These are phyloP conservation scores for Centropus bengalensis DNA, from an alignment of 2,113 vertebrate genomes.

Conservation along the genomic window DNA sequence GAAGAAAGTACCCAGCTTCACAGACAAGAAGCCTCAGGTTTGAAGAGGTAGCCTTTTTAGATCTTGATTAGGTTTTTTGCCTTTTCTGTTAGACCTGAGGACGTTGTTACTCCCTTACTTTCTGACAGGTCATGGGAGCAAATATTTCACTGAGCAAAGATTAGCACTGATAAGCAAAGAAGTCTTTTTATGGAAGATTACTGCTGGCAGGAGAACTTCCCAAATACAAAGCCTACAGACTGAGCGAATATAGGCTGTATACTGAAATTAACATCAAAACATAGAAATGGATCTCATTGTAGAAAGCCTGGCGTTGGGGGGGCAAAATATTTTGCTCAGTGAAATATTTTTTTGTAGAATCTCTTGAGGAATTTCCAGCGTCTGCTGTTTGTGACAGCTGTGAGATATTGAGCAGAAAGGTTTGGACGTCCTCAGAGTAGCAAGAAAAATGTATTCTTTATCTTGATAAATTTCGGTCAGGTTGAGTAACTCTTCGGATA, in stretches of 20 bases:
- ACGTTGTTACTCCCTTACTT: background rate
- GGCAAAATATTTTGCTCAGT: background rate
- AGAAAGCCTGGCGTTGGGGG: background rate
- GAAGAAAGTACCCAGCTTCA: background rate
- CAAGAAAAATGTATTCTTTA: constrained; percentile 38
- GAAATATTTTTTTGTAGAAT: background rate
- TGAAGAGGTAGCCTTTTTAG: background rate
- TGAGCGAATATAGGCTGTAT: background rate
- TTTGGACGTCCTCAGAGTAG: background rate
- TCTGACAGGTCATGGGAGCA: background rate
- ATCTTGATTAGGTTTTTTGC: background rate
- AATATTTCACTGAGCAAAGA: background rate
- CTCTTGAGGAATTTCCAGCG: background rate
- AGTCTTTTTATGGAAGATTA: background rate
- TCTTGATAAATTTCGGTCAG: constrained; percentile 45
- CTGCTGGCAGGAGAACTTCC: background rate
- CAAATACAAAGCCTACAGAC: background rate
- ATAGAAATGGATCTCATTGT: background rate
- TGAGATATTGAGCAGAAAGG: constrained; percentile 12
- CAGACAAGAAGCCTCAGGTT: background rate
- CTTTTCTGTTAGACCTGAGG: background rate
- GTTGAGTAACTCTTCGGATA: constrained; percentile 6
- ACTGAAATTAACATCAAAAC: background rate
- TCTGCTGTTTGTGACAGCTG: constrained; percentile 35
- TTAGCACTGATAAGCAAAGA: background rate